phyloP scores from a whole-genome alignment of 1,140 invertebrate genomes.

The Bombus terrestris region DNA sequence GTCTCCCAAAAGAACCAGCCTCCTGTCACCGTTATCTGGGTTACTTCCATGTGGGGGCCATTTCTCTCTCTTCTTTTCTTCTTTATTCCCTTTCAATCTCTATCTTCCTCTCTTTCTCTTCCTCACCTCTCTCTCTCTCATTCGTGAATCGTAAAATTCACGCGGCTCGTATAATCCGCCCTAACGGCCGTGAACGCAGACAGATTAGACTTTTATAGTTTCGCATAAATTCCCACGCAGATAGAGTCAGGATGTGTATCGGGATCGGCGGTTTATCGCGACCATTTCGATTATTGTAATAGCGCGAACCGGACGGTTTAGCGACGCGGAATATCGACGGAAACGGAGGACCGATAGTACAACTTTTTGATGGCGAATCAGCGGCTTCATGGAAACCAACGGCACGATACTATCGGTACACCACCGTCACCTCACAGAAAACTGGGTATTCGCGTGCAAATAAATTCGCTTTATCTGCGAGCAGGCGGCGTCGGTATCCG shows the following conservation, averaged over 20 bases:
- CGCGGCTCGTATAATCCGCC: conserved; percentile 39
- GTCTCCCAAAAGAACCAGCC: background rate
- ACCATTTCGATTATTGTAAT: conserved; percentile 49
- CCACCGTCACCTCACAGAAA: conserved; percentile 23
- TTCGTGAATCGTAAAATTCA: conserved; percentile 25
- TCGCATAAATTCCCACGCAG: conserved; percentile 22
- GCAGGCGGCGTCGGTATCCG: background rate
- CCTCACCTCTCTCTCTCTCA: background rate
- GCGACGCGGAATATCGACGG: conserved; percentile 24
- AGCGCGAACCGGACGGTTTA: background rate
- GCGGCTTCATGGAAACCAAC: conserved; percentile 31
- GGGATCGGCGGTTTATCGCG: conserved; percentile 33
- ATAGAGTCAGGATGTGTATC: conserved; percentile 3
- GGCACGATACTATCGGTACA: background rate
- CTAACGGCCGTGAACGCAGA: conserved; percentile 36
- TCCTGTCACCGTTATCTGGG: conserved; percentile 1
- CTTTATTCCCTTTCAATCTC: background rate
- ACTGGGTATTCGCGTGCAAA: conserved; percentile 48
- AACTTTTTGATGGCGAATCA: conserved; percentile 35
- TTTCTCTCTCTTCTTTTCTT: background rate
- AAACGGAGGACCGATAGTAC: background rate
- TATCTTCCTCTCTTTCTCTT: background rate
- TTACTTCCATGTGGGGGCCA: background rate
- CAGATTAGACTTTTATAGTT: conserved; percentile 54
- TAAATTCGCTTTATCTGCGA: conserved; percentile 45